Conservation (phyloP, 2,797 vertebrate species). For the Anisognathus igniventris region DNA sequence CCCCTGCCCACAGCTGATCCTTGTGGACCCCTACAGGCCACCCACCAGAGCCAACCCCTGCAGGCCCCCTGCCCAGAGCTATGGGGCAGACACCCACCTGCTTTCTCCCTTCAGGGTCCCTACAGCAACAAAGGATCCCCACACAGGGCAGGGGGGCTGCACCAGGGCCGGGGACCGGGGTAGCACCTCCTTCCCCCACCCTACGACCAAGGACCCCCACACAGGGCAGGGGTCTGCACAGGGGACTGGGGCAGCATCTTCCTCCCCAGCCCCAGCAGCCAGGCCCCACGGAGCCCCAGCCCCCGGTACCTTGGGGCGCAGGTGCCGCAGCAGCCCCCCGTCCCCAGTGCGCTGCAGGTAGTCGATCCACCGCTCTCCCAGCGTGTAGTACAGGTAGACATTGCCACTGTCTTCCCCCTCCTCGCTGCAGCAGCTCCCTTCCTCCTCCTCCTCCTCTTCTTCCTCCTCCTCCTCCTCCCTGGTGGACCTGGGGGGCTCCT, state of each 20-base stretch:
- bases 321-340: not conserved
- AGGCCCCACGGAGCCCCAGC: rapidly evolving
- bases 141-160: not conserved
- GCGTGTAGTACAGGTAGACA: conserved; percentile 42
- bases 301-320: conserved; percentile 35
- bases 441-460: not conserved
- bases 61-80: too few relatives aligned
- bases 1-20: not conserved
- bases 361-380: conserved; percentile 60
- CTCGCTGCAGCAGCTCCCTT: conserved; percentile 12
- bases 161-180: not conserved
- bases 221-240: not conserved
- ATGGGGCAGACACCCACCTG: not conserved
- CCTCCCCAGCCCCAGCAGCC: not conserved
- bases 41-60: rapidly evolving
- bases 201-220: not conserved
- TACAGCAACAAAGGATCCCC: rapidly evolving
- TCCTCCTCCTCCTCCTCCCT: conserved; percentile 9
- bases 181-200: not conserved
- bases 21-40: not conserved
- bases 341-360: conserved; percentile 54
- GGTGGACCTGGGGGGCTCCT: not conserved
- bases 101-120: not conserved
- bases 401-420: conserved; percentile 43
- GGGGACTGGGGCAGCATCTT: not conserved